Base-by-base conservation (phyloP, 2,888 invertebrate species). In the Caenorhabditis zanzibari region DNA sequence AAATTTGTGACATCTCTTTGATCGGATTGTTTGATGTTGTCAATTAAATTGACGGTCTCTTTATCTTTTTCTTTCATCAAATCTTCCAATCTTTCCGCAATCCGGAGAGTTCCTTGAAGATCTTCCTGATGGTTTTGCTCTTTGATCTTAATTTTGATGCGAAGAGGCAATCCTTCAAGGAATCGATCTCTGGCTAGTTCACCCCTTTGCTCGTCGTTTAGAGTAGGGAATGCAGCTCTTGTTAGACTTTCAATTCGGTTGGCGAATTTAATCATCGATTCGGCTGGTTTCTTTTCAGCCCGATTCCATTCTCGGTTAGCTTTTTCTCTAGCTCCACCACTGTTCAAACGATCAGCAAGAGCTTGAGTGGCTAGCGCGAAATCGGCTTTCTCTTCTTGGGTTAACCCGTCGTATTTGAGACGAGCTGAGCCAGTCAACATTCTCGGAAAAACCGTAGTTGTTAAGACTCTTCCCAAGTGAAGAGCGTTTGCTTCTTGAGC, bases 1-100 rank as follows among this genome's bases (percentile, higher is more conserved):
- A 56, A n/a, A 12, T 6, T n/a, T 7, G 28, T 32, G 2, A 32
- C 56, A 12, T n/a, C 56, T 2, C 6, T n/a, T n/a, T 14, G 3
- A 0, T 56, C 32, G 2, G 56, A 28, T 26, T 3, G 6, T 28
- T 5, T 56, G 9, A 56, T n/a, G 14, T 6, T 16, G n/a, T 56
- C n/a, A 32, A 56, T 56, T n/a, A 63, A 44, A 22, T 63, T 63
- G n/a, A 63, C 22, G 1, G 63, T 63, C 14, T 63, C 63, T 5
- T 26, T 3, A n/a, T 56, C 56, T 32, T 56, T 32, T 26, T 41
- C 66, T 7, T 47, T 28, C 0, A 28, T 2, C 2, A 49, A 16
- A 5, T 26, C 26, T 19, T 66, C 66, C 7, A 66, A 7, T 19
- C 19, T 66, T 19, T 47, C 66, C 2, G 49, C 49, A 1, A 28